Percentiles rank a stretch among this genome's conserved stretches.
Conservation (phyloP, 1,140 invertebrate species). For the Cydia strobilella region DNA sequence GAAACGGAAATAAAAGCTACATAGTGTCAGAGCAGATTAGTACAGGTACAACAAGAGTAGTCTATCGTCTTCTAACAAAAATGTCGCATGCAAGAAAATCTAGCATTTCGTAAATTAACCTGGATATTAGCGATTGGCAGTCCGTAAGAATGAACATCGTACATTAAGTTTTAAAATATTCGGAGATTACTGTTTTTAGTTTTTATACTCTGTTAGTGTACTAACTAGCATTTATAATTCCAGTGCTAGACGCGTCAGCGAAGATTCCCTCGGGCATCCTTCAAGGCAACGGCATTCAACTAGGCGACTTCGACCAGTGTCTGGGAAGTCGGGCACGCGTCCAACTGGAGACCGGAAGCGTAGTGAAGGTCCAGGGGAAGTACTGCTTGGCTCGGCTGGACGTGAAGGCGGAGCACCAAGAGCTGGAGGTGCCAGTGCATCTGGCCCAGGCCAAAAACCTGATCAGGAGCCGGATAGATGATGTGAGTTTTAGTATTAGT, state of each 20-base stretch:
- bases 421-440: constrained; percentile 81
- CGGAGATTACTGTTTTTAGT: neutral
- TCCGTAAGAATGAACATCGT: neutral
- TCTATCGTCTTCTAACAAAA: neutral
- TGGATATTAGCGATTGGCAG: too few species aligned
- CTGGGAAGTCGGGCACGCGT: constrained; percentile 81
- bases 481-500: constrained; percentile 80
- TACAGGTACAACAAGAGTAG: neutral
- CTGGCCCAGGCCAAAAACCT: constrained; percentile 82
- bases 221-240: constrained; percentile 45
- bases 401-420: constrained; percentile 78
- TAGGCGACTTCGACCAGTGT: constrained; percentile 87
- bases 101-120: too few species aligned
- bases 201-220: neutral
- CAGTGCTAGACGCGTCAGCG: constrained; percentile 86
- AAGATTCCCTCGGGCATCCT: constrained; percentile 85
- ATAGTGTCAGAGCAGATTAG: neutral
- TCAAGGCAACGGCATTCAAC: constrained; percentile 85
- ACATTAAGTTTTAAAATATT: constrained; percentile 41
- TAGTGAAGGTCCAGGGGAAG: constrained; percentile 83
- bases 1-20: neutral
- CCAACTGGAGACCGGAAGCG: constrained; percentile 75
- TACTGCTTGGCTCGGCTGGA: constrained; percentile 85
- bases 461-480: constrained; percentile 82
- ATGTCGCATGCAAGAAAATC: neutral